Conservation (phyloP, 2,888 invertebrate species). For the Ectemnius continuus region DNA sequence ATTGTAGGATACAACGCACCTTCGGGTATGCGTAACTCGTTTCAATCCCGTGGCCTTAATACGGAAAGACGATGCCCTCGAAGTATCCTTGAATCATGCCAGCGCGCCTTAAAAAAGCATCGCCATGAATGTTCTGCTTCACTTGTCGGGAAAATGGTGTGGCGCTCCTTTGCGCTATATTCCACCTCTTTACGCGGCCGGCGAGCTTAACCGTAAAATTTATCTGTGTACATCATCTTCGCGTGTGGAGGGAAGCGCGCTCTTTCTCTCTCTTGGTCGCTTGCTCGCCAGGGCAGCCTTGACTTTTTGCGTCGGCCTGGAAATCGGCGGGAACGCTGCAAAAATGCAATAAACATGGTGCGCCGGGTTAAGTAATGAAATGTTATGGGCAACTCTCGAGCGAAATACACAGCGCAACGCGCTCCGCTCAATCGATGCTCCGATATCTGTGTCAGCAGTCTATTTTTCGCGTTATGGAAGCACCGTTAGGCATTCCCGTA, state of each 20-base stretch:
- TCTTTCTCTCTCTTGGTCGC: too few species aligned
- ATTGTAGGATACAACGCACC: constrained; percentile 20
- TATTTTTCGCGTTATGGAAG: constrained; percentile 9
- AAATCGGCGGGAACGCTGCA: too few species aligned
- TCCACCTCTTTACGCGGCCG: constrained; percentile 1
- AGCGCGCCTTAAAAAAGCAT: constrained; percentile 12
- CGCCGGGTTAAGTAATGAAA: too few species aligned
- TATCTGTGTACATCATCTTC: constrained; percentile 5
- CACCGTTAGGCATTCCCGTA: not conserved
- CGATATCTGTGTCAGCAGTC: constrained; percentile 9
- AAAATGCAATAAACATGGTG: too few species aligned
- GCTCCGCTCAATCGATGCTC: constrained; percentile 7
- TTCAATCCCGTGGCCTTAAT: constrained; percentile 40
- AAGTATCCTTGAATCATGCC: constrained; percentile 39
- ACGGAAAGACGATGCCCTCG: constrained; percentile 41
- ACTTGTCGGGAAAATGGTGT: constrained; percentile 9
- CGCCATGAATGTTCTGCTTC: constrained; percentile 4
- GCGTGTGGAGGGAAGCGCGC: not conserved
- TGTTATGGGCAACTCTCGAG: not conserved
- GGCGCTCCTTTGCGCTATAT: not conserved
- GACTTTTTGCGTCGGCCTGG: not conserved
- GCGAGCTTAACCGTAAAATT: constrained; percentile 2
- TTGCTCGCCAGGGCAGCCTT: not conserved
- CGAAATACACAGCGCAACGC: not conserved
- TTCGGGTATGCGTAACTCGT: constrained; percentile 23